Base-by-base conservation (phyloP, 2,888 invertebrate genomes). In the Pristionchus japonicus region DNA sequence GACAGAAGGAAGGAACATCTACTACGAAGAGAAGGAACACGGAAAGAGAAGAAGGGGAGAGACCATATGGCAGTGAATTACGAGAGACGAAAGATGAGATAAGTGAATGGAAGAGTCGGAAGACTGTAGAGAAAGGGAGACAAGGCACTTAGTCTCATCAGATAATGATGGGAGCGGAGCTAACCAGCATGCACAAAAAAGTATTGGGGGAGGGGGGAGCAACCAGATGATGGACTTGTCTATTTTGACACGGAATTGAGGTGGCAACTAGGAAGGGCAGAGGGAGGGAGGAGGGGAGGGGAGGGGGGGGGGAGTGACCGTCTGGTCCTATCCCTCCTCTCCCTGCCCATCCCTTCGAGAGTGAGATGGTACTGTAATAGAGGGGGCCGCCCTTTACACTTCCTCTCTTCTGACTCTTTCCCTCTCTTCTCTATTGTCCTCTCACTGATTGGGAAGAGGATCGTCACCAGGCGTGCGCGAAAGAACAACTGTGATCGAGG, bases 331-430 rank as follows among this genome's bases (percentile, higher is more conserved):
- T 70, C 37, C 37, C 70, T 70, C 64, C 31, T 31, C 64, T 13
- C 64, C 11, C 64, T n/a, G n/a, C n/a, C 23, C 15, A 57, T 64
- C 4, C 64, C 31, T 23, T 20, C 64, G 11, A 6, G 64, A 64
- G 64, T 7, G 52, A 17, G 70, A 37, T 70, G 70, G 70, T 70
- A 70, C 70, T 70, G 70, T 70, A 70, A 70, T 70, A 70, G 70
- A 70, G 70, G 70, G n/a, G 70, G 37, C 70, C 70, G 70, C 70
- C 70, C 70, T 70, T 70, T 70, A 70, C 70, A 70, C 70, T 37
- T 37, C 37, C 70, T 27, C 27, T 27, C 64, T 64, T 37, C 70
- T 70, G 37, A 37, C 70, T 70, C 70, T 67, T 17, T 49, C 49
- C 49, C 49, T 49, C 49, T 49, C 17, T 23, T 70, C 64, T 70